Evolutionary conservation across 2,888 invertebrate species (phyloP).

Genomic region (Plutella xylostella): DNA sequence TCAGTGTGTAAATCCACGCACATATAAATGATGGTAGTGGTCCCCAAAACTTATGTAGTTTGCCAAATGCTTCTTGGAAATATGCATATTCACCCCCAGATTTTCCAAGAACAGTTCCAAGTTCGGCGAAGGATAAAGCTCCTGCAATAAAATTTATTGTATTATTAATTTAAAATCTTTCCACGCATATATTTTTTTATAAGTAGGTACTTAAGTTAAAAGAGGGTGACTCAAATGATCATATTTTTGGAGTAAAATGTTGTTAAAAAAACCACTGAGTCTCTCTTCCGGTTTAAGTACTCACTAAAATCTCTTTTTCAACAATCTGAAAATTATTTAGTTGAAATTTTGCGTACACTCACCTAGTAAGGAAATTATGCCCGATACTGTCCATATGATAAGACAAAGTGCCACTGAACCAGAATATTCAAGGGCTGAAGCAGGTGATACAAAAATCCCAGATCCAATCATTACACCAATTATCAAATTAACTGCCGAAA

Average conservation of each 20-base stretch:
- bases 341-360: slow-evolving; percentile 56
- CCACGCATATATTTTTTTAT: not conserved
- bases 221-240: too few species aligned
- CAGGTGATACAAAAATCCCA: slow-evolving; percentile 88
- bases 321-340: slow-evolving; percentile 3
- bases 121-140: slow-evolving; percentile 83
- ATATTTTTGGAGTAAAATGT: too few species aligned
- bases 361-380: slow-evolving; percentile 83
- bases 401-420: slow-evolving; percentile 86
- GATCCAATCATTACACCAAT: slow-evolving; percentile 92
- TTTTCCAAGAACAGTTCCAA: slow-evolving; percentile 81
- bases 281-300: too few species aligned
- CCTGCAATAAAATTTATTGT: slow-evolving; percentile 48
- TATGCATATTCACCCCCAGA: slow-evolving; percentile 88
- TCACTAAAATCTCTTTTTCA: too few species aligned
- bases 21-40: slow-evolving; percentile 80
- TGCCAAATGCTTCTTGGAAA: slow-evolving; percentile 78
- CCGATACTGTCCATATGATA: slow-evolving; percentile 82
- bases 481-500: slow-evolving; percentile 85
- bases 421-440: slow-evolving; percentile 78
- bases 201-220: too few species aligned
- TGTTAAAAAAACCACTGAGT: too few species aligned
- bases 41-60: slow-evolving; percentile 76
- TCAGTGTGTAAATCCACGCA: slow-evolving; percentile 81
- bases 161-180: not conserved